Base-by-base conservation (phyloP, 1,140 invertebrate species). In the Lamellibrachia luymesi region DNA sequence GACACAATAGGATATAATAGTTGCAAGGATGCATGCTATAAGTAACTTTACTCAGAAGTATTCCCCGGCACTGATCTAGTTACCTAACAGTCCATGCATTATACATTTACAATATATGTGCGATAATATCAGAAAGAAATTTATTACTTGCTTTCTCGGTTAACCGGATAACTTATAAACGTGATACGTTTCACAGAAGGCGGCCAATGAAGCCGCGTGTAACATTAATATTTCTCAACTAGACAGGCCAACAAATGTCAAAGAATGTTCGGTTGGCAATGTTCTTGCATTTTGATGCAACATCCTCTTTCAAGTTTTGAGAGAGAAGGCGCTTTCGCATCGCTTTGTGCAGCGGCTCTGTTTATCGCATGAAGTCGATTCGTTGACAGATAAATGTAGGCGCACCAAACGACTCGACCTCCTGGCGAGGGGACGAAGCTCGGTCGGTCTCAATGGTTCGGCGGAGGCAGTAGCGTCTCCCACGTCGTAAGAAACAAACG, bases 361-460 rank as follows among this genome's bases (percentile, higher is more conserved):
- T 80, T 80, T 80, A 80, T 80, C 64, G 25, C 25, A 80, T 22
- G 64, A 80, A 80, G 64, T 80, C 13, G 64, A 80, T 22, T 80
- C 64, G 64, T 80, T 80, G 64, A 80, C 64, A 80, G 13, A 56
- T 56, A 56, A 80, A 80, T 80, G 64, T 80, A 17, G 64, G 8
- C 64, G 64, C 64, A 80, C 64, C 64, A 80, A 80, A 80, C 64
- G 64, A 80, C 64, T 80, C 64, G 64, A 80, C 64, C 64, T 80
- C 64, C 64, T 80, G 64, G 13, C 8, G 64, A 10, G 64, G 2
- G 13, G 17, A 22, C 64, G 64, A 22, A 4, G 13, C 64, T 80
- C 17, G 13, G 13, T 80, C 64, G 13, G 64, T 22, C 6, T 10
- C 64, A 17, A 8, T 22, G 64, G 13, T 22, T 80, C 64, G 13